phyloP scores from a whole-genome alignment of 2,113 vertebrate species.

The Rhynchopsitta pachyrhyncha region DNA sequence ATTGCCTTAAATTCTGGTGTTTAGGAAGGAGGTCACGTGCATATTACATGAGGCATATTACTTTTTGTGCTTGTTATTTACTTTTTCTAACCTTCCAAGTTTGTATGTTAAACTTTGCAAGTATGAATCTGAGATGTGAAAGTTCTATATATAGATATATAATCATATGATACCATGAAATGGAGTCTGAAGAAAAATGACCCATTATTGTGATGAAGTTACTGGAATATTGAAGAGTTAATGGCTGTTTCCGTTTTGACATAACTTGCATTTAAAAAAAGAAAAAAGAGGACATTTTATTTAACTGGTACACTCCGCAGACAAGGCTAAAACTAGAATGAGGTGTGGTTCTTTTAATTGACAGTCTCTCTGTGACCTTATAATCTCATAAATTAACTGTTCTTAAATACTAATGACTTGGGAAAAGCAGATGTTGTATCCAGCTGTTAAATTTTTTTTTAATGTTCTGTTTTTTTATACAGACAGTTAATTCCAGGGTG shows the following conservation, averaged over 20 bases:
- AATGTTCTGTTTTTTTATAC: slow-evolving; percentile 33
- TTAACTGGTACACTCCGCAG: background rate
- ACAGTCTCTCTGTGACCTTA: background rate
- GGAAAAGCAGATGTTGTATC: slow-evolving; percentile 60
- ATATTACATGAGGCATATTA: background rate
- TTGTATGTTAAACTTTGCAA: background rate
- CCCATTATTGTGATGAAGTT: background rate
- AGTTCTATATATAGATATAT: background rate
- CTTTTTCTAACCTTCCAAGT: background rate
- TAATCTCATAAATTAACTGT: slow-evolving; percentile 45
- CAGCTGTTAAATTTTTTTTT: slow-evolving; percentile 61
- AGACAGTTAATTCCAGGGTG: slow-evolving; percentile 10
- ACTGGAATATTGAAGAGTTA: background rate
- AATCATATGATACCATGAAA: background rate
- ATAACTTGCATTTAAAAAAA: background rate
- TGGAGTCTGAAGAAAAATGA: background rate
- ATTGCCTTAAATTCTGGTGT: background rate
- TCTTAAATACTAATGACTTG: slow-evolving; percentile 53
- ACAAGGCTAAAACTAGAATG: background rate
- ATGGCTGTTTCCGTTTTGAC: background rate
- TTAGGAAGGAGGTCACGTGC: background rate
- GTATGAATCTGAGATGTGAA: background rate
- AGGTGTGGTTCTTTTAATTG: background rate
- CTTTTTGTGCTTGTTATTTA: background rate
- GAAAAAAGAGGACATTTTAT: background rate